Base-by-base conservation (phyloP, 2,113 vertebrate species). In the Tringa solitaria region DNA sequence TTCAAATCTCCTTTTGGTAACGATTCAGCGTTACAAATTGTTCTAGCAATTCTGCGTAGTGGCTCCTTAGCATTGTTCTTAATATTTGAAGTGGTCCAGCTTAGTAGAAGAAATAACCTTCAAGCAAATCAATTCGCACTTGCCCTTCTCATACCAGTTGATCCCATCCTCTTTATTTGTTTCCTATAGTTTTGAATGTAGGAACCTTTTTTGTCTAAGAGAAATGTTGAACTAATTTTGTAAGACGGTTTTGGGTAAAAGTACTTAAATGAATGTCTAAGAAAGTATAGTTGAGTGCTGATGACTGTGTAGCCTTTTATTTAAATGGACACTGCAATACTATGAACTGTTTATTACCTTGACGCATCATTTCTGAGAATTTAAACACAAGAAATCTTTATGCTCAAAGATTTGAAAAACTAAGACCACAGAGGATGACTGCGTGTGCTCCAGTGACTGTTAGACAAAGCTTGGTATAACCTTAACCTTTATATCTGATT, bases 1-100 rank as follows among this genome's bases (percentile, higher is more conserved):
- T 92, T 84, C 64, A 95, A 2, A 61, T 67, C 74, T 90, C 41
- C 39, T 84, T 91, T 89, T 85, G 84, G 54, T 95, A 83, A 80
- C 18, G 70, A n/a, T 72, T 83, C 64, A 90, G 48, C 33, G 0
- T 90, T 69, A 45, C 14, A 26, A 90, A 56, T 93, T 37, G 45
- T 84, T 78, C 63, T 59, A 84, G 77, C 75, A 77, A 4, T 93
- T 94, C 88, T 89, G 84, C 76, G 46, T 84, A 77, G 78, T 85
- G 75, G 78, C 82, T 93, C 63, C 94, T 85, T 48, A 91, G 90
- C 77, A 30, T 94, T 93, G 89, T 81, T 93, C 73, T 96, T 79
- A 59, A 79, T 92, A 68, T 85, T 65, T 93, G 69, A 78, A 93
- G 86, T 93, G 92, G 84, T 96, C 92, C 90, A 87, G 84, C 61